phyloP scores from a whole-genome alignment of 2,797 vertebrate genomes.

The Cygnus olor region DNA sequence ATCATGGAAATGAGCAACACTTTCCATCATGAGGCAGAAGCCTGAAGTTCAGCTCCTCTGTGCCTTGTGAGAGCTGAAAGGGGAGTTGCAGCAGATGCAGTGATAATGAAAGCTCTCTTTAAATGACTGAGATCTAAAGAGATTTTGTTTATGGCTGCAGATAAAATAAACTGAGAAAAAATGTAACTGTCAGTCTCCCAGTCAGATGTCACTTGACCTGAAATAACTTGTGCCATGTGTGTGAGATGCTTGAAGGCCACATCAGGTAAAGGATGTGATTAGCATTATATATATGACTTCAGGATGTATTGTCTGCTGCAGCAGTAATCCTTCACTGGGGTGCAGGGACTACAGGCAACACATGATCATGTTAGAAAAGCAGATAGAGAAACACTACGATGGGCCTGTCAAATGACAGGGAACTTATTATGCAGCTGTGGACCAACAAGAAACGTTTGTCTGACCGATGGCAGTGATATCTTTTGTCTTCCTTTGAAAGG shows the following conservation, averaged over 20 bases:
- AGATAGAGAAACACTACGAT: background rate
- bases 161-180: background rate
- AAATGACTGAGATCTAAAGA: background rate
- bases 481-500: slow-evolving; percentile 64
- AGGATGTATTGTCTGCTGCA: background rate
- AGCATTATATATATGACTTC: background rate
- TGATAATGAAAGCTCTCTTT: background rate
- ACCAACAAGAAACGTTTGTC: slow-evolving; percentile 74
- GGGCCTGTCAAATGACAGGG: slow-evolving; percentile 11
- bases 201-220: background rate
- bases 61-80: background rate
- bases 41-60: background rate
- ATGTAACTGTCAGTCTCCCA: background rate
- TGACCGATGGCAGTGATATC: slow-evolving; percentile 38
- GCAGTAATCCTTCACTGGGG: background rate
- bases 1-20: background rate
- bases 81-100: background rate
- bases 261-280: background rate
- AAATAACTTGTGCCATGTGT: background rate
- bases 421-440: slow-evolving; percentile 46
- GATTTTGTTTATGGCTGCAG: background rate
- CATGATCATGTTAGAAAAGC: slow-evolving; percentile 25
- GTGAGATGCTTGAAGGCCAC: background rate
- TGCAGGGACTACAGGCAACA: background rate
- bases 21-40: background rate